A percentile compares a stretch with the other conserved stretches of the same genome.
phyloP scores from a whole-genome alignment of 2,888 invertebrate genomes.

The Synergus japonicus region DNA sequence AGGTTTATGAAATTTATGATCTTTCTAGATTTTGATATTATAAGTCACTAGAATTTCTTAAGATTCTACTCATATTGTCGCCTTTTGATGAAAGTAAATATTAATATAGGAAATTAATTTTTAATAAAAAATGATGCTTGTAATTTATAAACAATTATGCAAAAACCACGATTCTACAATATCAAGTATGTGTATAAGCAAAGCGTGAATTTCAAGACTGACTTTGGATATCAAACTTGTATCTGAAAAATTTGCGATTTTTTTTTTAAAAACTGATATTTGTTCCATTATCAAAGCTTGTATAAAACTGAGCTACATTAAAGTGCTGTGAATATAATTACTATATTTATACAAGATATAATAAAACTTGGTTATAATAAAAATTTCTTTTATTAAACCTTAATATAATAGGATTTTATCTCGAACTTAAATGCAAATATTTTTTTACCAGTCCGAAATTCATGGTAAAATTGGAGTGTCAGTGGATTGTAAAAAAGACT shows the following conservation, averaged over 20 bases:
- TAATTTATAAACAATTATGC: not conserved
- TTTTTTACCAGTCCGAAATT: conserved; percentile 14
- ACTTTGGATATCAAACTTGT: conserved; percentile 1
- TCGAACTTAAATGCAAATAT: conserved; percentile 42
- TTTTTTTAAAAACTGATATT: conserved; percentile 56
- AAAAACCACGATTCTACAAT: conserved; percentile 10
- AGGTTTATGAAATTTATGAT: not conserved
- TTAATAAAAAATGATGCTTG: not conserved
- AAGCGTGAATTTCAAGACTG: conserved; percentile 1
- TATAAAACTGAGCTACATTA: conserved; percentile 64
- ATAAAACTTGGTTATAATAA: conserved; percentile 22
- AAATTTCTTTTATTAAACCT: not conserved
- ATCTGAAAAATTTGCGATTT: conserved; percentile 10
- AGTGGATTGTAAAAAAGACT: conserved; percentile 42
- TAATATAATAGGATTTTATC: conserved; percentile 28
- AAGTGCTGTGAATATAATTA: conserved; percentile 49
- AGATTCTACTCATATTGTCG: conserved; percentile 19
- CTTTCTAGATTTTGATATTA: not conserved
- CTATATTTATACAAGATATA: conserved; percentile 31
- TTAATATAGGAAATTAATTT: not conserved
- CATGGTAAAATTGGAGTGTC: conserved; percentile 40
- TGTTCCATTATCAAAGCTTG: conserved; percentile 64
- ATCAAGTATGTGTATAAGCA: not conserved
- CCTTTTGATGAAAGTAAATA: conserved; percentile 16
- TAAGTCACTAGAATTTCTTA: not conserved